phyloP scores from a whole-genome alignment of 2,888 invertebrate species.

The Macaria liturata region DNA sequence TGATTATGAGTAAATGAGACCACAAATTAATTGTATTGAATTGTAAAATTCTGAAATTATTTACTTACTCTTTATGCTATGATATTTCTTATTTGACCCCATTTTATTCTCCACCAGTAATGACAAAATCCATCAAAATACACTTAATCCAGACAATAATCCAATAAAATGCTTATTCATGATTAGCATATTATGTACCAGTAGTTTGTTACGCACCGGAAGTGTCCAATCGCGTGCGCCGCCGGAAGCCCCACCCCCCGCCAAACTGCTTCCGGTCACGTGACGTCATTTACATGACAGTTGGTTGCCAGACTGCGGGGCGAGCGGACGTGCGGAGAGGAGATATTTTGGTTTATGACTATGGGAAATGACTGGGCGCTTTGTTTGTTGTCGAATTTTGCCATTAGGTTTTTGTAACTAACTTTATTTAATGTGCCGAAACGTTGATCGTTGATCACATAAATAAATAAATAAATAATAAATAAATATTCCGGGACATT shows the following conservation, averaged over 20 bases:
- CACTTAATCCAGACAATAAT: conserved; percentile 62
- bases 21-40: no score
- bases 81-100: neutral
- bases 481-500: no score
- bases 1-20: no score
- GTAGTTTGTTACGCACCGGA: conserved; percentile 76
- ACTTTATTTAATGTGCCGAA: no score
- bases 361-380: conserved; percentile 56
- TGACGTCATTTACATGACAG: conserved; percentile 82
- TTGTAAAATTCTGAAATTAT: no score
- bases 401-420: no score
- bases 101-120: conserved; percentile 20
- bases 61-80: neutral
- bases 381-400: conserved; percentile 28
- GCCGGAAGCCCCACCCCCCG: conserved; percentile 74
- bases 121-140: conserved; percentile 42
- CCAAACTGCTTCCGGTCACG: conserved; percentile 80
- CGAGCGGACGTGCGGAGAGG: conserved; percentile 58
- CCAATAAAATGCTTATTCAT: conserved; percentile 78
- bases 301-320: conserved; percentile 55
- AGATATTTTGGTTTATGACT: conserved; percentile 58
- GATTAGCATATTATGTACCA: conserved; percentile 78
- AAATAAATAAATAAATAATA: no score
- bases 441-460: no score
- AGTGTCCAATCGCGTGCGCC: conserved; percentile 80